Evolutionary conservation across 1,140 invertebrate species (phyloP).

Genomic region (Lamellibrachia luymesi): DNA sequence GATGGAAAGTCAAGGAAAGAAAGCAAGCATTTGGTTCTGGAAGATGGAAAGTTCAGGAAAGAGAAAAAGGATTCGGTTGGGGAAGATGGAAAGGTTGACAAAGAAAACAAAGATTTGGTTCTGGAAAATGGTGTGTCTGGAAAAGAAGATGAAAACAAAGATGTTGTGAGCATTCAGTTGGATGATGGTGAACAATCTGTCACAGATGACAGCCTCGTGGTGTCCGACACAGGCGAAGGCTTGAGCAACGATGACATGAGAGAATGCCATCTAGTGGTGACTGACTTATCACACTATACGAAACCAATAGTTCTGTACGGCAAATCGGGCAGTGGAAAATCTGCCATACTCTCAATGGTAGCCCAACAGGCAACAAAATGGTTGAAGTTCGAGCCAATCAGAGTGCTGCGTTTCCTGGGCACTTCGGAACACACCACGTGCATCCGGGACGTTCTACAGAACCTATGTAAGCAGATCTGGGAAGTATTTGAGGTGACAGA

Average conservation of each 20-base stretch:
- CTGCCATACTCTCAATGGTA: constrained; percentile 20
- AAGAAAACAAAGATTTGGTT: too few relatives aligned
- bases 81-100: background rate
- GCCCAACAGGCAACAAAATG: background rate
- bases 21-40: background rate
- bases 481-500: background rate
- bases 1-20: background rate
- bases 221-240: too few relatives aligned
- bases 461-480: background rate
- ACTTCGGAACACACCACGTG: background rate
- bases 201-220: too few relatives aligned
- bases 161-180: too few relatives aligned
- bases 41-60: background rate
- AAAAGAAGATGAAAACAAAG: too few relatives aligned
- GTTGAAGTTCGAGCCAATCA: constrained; percentile 12
- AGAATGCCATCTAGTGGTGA: background rate
- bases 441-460: background rate
- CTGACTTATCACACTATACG: background rate
- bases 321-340: constrained; percentile 26
- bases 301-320: constrained; percentile 24
- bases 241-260: background rate
- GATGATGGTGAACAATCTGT: too few relatives aligned
- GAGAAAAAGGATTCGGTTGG: background rate
- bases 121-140: too few relatives aligned
- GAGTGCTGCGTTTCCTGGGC: constrained; percentile 24